Conservation (phyloP, 1,140 invertebrate genomes). For the Zaprionus capensis region DNA sequence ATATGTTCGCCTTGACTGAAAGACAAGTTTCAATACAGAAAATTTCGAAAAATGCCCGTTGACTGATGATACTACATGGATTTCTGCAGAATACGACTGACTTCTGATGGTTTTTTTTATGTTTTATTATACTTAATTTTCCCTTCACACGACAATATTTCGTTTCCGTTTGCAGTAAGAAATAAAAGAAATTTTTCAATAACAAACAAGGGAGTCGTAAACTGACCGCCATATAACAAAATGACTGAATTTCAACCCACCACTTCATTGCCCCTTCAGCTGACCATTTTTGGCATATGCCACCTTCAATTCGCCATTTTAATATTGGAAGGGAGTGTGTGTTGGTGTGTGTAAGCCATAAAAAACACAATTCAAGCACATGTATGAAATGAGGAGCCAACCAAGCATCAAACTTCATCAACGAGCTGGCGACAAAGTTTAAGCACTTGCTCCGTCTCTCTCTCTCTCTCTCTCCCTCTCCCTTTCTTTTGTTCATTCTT, state of each 20-base stretch:
- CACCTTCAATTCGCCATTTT: slow-evolving; percentile 60
- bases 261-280: not conserved
- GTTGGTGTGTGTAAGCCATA: slow-evolving; percentile 40
- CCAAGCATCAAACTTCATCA: slow-evolving; percentile 78
- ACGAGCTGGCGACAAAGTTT: slow-evolving; percentile 76
- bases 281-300: slow-evolving; percentile 59
- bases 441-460: slow-evolving; percentile 30
- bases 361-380: slow-evolving; percentile 49
- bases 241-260: slow-evolving; percentile 48
- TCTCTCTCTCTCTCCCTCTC: not conserved
- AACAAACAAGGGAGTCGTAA: slow-evolving; percentile 44
- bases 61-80: not conserved
- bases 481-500: not conserved
- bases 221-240: slow-evolving; percentile 51
- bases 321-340: slow-evolving; percentile 50
- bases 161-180: slow-evolving; percentile 1
- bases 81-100: not conserved
- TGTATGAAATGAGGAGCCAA: slow-evolving; percentile 55
- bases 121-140: slow-evolving; percentile 26
- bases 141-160: not conserved
- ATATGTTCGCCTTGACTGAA: too few species aligned
- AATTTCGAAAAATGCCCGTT: not conserved
- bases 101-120: not conserved
- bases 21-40: too few species aligned
- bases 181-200: slow-evolving; percentile 41